Conservation (phyloP, 64 coral and sea anemone species). For the Astreopora myriophthalma region DNA sequence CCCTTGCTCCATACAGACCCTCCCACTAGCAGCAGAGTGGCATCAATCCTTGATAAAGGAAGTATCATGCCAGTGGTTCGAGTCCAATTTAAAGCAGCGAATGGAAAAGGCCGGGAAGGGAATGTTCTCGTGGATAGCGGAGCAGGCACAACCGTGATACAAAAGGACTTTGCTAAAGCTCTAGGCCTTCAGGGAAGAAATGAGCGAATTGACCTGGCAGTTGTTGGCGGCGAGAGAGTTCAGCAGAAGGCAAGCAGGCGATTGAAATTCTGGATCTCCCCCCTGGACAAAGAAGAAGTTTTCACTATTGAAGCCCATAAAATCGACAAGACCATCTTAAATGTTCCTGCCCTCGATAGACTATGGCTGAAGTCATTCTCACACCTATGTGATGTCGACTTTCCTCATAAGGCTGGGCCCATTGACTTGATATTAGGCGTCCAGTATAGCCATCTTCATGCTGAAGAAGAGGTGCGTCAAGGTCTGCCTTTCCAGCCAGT, state of each 20-base stretch:
- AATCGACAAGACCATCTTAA: constrained; percentile 17
- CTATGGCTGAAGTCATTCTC: constrained; percentile 29
- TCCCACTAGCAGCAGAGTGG: background rate
- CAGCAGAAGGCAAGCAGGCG: constrained; percentile 2
- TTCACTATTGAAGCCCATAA: constrained; percentile 42
- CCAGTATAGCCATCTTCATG: constrained; percentile 54
- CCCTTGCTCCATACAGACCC: background rate
- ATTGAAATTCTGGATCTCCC: constrained; percentile 50
- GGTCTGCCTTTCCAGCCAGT: constrained; percentile 47
- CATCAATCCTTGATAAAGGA: constrained; percentile 17
- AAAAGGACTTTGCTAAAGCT: background rate
- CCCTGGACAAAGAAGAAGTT: background rate
- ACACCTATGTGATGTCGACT: constrained; percentile 45
- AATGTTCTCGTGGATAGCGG: constrained; percentile 57
- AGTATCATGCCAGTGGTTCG: constrained; percentile 57
- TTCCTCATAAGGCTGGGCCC: constrained; percentile 37
- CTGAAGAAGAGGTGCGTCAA: constrained; percentile 33
- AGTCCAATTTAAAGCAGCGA: constrained; percentile 20
- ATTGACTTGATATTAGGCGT: constrained; percentile 43
- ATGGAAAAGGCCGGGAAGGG: constrained; percentile 24
- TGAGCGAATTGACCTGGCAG: background rate
- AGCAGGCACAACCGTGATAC: constrained; percentile 45
- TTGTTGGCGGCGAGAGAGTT: constrained; percentile 53
- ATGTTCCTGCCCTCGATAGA: constrained; percentile 24
- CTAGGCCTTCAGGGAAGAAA: too few relatives aligned